phyloP scores from a whole-genome alignment of 1,140 invertebrate species.

The Pogonognathellus flavescens region DNA sequence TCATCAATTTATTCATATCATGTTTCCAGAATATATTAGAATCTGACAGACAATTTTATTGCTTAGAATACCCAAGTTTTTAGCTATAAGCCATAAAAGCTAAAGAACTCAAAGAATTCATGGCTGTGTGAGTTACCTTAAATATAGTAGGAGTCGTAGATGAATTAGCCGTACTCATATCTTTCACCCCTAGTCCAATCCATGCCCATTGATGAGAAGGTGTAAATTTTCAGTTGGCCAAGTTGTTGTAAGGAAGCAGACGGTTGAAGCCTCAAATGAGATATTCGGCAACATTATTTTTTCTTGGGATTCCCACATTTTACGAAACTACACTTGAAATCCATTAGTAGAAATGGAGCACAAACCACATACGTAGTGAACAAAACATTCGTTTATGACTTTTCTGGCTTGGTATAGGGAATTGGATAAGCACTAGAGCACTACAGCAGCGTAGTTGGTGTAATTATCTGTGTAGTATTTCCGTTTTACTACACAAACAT shows the following conservation, averaged over 20 bases:
- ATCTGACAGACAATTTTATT: too few species aligned
- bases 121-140: not conserved
- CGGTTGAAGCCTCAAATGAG: constrained; percentile 16
- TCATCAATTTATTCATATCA: too few species aligned
- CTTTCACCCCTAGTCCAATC: constrained; percentile 52
- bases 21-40: too few species aligned
- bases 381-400: constrained; percentile 35
- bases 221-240: constrained; percentile 28
- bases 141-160: constrained; percentile 30
- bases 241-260: constrained; percentile 35
- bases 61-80: too few species aligned
- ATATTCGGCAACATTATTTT: constrained; percentile 46
- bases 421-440: too few species aligned
- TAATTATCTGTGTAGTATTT: too few species aligned
- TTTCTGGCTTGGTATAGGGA: constrained; percentile 6
- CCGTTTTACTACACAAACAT: too few species aligned
- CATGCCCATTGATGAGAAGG: constrained; percentile 41
- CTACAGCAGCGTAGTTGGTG: too few species aligned
- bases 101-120: too few species aligned
- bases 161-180: constrained; percentile 51
- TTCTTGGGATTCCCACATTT: constrained; percentile 31
- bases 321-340: constrained; percentile 45
- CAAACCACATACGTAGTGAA: constrained; percentile 21
- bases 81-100: too few species aligned
- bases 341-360: constrained; percentile 45